Evolutionary conservation across 2,888 invertebrate genomes (phyloP).

Genomic region (Pristionchus mayeri): DNA sequence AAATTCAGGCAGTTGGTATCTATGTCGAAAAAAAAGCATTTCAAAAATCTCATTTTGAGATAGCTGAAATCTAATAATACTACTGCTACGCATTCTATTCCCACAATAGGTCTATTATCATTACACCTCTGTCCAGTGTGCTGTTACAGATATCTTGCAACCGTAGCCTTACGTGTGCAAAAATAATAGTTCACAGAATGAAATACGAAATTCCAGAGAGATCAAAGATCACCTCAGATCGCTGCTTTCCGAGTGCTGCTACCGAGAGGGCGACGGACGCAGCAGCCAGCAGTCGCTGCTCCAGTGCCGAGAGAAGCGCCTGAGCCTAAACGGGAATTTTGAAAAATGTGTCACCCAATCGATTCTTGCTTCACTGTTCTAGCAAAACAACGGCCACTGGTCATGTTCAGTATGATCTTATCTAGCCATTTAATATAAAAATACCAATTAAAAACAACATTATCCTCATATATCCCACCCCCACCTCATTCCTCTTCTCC

Average conservation of each 20-base stretch:
- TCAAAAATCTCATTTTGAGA: too few species aligned
- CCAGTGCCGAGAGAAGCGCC: background rate
- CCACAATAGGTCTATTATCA: too few species aligned
- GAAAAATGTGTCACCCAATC: too few species aligned
- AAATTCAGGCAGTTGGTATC: too few species aligned
- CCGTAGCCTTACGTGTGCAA: background rate
- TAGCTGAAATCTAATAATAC: too few species aligned
- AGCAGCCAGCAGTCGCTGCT: background rate
- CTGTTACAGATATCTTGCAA: background rate
- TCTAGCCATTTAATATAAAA: background rate
- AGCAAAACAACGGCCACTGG: background rate
- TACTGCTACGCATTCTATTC: too few species aligned
- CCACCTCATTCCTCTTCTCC: slow-evolving; percentile 41
- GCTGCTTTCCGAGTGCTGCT: background rate
- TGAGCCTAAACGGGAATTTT: background rate
- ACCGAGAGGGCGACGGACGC: slow-evolving; percentile 21
- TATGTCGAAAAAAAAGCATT: too few species aligned
- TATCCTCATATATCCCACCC: background rate
- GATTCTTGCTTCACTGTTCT: background rate
- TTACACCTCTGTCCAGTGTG: background rate
- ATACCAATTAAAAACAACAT: background rate
- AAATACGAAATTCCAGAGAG: background rate
- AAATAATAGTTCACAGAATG: background rate
- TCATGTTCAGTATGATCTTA: background rate
- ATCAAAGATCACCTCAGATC: background rate